Evolutionary conservation across 2,797 vertebrate species (phyloP).

Genomic region (Centroberyx gerrardi): DNA sequence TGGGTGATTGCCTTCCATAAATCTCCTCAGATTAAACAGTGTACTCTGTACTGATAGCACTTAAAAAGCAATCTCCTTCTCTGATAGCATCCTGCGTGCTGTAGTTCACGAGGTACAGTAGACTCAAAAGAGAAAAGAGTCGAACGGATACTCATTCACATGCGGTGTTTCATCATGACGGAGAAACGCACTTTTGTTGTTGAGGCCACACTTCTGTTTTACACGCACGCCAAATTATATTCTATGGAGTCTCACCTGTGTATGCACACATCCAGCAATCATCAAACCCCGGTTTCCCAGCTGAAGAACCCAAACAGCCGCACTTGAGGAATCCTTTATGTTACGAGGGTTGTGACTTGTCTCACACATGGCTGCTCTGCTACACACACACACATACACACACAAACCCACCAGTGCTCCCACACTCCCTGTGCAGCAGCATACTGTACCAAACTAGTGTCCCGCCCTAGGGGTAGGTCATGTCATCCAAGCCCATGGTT

Average conservation of each 20-base stretch:
- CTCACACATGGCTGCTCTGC: conserved; percentile 20
- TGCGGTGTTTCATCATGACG: conserved; percentile 36
- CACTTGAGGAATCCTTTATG: conserved; percentile 17
- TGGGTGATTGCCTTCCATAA: conserved; percentile 86
- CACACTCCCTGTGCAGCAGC: conserved; percentile 26
- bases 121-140: conserved; percentile 56
- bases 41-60: conserved; percentile 77
- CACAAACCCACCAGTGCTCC: conserved; percentile 47
- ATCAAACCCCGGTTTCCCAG: conserved; percentile 2
- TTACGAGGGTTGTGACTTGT: not conserved
- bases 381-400: conserved; percentile 18
- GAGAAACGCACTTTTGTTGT: conserved; percentile 47
- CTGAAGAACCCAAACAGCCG: not conserved
- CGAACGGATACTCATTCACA: conserved; percentile 49
- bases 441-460: conserved; percentile 65
- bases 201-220: conserved; percentile 19
- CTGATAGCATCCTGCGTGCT: conserved; percentile 75
- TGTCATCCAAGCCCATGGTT: conserved; percentile 73
- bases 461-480: conserved; percentile 82
- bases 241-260: not conserved
- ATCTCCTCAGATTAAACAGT: conserved; percentile 83
- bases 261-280: not conserved
- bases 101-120: conserved; percentile 72
- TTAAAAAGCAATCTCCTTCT: conserved; percentile 85
- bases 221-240: not conserved